These are phyloP conservation scores for Epinotia ramella DNA, from an alignment of 2,888 invertebrate genomes.

Conservation along the genomic window DNA sequence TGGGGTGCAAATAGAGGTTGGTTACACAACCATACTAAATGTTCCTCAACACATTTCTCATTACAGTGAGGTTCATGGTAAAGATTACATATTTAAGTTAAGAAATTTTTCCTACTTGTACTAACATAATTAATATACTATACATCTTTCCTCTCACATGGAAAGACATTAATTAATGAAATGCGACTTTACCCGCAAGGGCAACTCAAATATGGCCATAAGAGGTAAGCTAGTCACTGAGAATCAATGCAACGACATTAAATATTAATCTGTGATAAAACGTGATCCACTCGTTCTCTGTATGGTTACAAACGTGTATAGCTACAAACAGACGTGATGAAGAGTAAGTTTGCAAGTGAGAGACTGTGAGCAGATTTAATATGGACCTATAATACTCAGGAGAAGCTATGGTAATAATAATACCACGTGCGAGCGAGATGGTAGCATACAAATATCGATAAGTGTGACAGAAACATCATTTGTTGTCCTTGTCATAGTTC, in stretches of 20 bases:
- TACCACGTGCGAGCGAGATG: too few species aligned
- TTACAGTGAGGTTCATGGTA: slow-evolving; percentile 57
- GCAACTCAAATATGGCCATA: slow-evolving; percentile 27
- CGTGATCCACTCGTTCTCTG: slow-evolving; percentile 24
- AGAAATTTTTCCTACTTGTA: slow-evolving; percentile 66
- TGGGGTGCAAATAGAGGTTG: slow-evolving; percentile 11
- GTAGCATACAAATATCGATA: too few species aligned
- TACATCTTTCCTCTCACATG: slow-evolving; percentile 54
- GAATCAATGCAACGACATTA: slow-evolving; percentile 17
- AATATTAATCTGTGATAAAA: slow-evolving; percentile 31
- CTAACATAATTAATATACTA: slow-evolving; percentile 60
- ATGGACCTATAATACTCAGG: too few species aligned
- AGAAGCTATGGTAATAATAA: too few species aligned
- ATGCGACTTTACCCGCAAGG: slow-evolving; percentile 30
- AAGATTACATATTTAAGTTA: slow-evolving; percentile 51
- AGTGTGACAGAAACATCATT: too few species aligned
- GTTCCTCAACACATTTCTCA: slow-evolving; percentile 51
- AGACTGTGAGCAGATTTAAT: not conserved
- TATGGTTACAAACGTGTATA: slow-evolving; percentile 17
- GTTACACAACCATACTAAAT: slow-evolving; percentile 44
- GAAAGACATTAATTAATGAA: slow-evolving; percentile 52
- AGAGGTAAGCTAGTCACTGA: slow-evolving; percentile 18
- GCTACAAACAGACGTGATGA: slow-evolving; percentile 34
- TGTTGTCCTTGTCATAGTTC: too few species aligned
- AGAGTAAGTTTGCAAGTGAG: slow-evolving; percentile 22